These are phyloP conservation scores for Baryphthengus martii DNA, from an alignment of 2,113 vertebrate genomes.

Conservation along the genomic window DNA sequence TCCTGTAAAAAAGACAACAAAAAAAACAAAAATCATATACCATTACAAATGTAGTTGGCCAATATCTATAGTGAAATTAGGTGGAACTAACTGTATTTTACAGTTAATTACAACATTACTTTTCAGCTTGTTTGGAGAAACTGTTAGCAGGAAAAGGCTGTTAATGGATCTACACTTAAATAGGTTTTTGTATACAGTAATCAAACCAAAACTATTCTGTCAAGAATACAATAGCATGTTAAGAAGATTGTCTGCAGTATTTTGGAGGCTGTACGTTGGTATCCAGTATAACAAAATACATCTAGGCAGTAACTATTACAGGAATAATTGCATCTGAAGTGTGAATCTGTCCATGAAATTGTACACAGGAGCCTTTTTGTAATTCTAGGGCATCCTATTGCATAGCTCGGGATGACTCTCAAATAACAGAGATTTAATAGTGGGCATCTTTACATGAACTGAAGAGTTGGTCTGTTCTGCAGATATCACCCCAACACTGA, in stretches of 20 bases:
- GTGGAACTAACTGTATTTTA: background rate
- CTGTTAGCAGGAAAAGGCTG: background rate
- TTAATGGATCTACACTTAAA: background rate
- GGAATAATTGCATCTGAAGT: background rate
- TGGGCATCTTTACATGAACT: background rate
- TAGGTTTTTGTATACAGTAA: background rate
- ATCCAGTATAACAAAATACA: background rate
- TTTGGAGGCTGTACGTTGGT: background rate
- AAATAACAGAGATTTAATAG: background rate
- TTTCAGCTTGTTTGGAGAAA: background rate
- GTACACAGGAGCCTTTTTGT: background rate
- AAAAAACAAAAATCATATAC: background rate
- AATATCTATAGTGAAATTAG: background rate
- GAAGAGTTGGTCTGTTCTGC: background rate
- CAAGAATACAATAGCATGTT: background rate
- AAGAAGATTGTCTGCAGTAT: background rate
- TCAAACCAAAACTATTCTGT: background rate
- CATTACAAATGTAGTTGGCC: background rate
- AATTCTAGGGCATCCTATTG: background rate
- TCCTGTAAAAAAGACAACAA: conserved; percentile 79
- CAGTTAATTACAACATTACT: background rate
- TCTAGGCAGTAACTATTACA: background rate
- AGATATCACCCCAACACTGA: background rate
- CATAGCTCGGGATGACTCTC: background rate
- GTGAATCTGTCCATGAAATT: background rate